phyloP scores from a whole-genome alignment of 2,113 vertebrate genomes.

The Zapornia atra region DNA sequence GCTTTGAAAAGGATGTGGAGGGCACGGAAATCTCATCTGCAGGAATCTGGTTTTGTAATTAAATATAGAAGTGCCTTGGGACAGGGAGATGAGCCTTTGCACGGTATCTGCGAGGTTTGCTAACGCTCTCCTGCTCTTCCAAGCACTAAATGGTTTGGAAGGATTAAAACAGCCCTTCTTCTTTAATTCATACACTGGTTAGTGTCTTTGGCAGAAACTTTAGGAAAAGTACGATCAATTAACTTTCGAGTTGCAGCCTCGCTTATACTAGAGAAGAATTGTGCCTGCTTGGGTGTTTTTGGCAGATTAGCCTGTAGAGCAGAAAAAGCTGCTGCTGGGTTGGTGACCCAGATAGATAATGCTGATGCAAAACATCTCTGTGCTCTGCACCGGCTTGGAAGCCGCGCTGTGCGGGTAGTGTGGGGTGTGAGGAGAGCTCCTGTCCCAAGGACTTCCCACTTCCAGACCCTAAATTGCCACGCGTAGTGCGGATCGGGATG shows the following conservation, averaged over 20 bases:
- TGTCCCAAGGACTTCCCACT: not conserved
- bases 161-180: not conserved
- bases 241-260: not conserved
- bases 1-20: not conserved
- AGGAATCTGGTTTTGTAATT: conserved; percentile 18
- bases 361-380: rapidly evolving
- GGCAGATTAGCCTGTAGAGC: not conserved
- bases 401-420: rapidly evolving
- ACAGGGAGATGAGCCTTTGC: not conserved
- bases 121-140: not conserved
- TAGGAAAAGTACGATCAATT: not conserved
- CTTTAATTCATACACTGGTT: not conserved
- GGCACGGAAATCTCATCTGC: not conserved
- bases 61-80: not conserved
- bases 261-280: not conserved
- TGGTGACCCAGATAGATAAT: not conserved
- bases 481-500: rapidly evolving
- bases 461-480: not conserved
- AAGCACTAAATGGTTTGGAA: not conserved
- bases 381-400: not conserved
- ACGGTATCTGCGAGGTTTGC: not conserved
- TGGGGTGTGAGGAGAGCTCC: not conserved
- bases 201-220: not conserved
- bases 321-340: not conserved
- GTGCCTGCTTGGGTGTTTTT: not conserved